Percentiles rank a stretch among this genome's conserved stretches.
Evolutionary conservation across 2,113 vertebrate genomes (phyloP).

Genomic region (Casuarius casuarius): DNA sequence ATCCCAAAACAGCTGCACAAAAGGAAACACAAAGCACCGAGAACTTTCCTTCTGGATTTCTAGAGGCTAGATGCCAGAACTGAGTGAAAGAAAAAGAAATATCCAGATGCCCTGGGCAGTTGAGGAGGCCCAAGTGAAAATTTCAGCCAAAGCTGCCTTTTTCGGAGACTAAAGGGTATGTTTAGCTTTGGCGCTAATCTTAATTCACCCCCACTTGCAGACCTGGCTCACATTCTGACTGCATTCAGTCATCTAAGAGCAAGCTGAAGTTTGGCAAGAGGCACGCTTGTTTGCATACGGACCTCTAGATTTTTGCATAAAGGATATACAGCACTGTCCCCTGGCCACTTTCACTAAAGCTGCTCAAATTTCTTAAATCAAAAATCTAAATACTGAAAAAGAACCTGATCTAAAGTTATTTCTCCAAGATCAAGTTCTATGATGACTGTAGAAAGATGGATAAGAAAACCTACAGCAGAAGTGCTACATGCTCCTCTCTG

Average conservation of each 20-base stretch:
- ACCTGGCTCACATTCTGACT: background rate
- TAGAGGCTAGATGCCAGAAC: background rate
- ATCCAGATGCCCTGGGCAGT: background rate
- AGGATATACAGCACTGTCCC: background rate
- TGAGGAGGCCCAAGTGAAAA: background rate
- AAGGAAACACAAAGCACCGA: background rate
- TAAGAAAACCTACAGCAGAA: background rate
- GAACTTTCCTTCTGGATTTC: background rate
- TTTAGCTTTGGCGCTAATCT: background rate
- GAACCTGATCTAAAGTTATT: background rate
- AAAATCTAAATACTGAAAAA: background rate
- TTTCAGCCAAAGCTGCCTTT: background rate
- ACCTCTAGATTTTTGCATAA: background rate
- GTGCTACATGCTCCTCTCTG: background rate
- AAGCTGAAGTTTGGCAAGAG: background rate
- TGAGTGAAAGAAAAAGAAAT: background rate
- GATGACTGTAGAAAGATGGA: background rate
- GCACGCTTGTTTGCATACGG: rapidly evolving
- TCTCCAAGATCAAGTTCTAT: background rate
- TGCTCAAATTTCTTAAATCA: background rate
- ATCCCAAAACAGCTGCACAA: background rate
- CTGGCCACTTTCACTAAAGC: background rate
- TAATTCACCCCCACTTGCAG: background rate
- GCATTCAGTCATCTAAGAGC: background rate
- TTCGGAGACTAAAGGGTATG: background rate